Evolutionary conservation across 2,113 vertebrate species (phyloP).

Genomic region (Pterocles burchelli): DNA sequence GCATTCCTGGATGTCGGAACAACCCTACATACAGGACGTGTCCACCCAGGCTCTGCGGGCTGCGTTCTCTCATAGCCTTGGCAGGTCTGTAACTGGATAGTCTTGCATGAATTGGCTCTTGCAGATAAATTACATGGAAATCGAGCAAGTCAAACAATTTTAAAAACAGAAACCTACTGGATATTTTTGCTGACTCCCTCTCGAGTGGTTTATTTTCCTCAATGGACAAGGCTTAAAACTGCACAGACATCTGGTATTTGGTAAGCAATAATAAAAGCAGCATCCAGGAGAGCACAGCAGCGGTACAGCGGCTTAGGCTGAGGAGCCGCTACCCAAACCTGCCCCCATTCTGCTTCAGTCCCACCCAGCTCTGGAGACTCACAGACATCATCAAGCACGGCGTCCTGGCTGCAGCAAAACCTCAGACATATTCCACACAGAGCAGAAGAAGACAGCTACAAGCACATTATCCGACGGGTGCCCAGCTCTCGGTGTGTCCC

Average conservation of each 20-base stretch:
- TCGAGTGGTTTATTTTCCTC: slow-evolving; percentile 2
- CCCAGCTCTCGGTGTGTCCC: not conserved
- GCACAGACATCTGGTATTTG: not conserved
- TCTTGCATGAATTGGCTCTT: slow-evolving; percentile 53
- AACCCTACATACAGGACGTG: slow-evolving; percentile 78
- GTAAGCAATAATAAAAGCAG: not conserved
- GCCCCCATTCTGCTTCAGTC: not conserved
- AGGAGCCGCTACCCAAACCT: not conserved
- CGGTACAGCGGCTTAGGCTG: not conserved
- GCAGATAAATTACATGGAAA: slow-evolving; percentile 26
- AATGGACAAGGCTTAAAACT: not conserved
- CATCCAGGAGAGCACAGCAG: not conserved
- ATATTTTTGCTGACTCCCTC: not conserved
- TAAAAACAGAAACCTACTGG: not conserved
- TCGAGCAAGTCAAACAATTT: slow-evolving; percentile 15
- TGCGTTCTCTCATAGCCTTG: slow-evolving; percentile 86
- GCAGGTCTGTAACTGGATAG: slow-evolving; percentile 34
- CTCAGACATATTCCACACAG: not conserved
- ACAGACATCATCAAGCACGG: not conserved
- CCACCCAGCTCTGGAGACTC: not conserved
- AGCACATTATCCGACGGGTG: not conserved
- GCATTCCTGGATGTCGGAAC: slow-evolving; percentile 84
- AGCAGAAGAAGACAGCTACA: not conserved
- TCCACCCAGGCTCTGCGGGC: slow-evolving; percentile 71
- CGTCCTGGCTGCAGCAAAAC: not conserved